Evolutionary conservation across 2,797 vertebrate species (phyloP).

Genomic region (Lacerta agilis): DNA sequence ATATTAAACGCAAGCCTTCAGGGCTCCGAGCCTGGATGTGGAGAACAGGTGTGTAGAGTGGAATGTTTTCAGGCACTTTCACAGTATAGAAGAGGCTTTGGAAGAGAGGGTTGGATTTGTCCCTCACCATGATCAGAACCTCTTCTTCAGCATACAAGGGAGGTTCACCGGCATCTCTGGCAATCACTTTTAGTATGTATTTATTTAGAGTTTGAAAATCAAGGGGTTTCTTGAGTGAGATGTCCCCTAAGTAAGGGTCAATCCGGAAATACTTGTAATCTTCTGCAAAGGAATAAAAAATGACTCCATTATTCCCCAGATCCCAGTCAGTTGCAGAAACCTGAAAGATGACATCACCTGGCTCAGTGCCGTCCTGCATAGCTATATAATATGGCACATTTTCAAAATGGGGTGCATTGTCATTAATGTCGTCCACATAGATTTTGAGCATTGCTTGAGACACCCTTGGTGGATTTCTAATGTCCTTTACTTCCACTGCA

Average conservation of each 20-base stretch:
- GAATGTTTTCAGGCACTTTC: conserved; percentile 92
- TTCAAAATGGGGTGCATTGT: conserved; percentile 89
- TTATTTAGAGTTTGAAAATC: conserved; percentile 93
- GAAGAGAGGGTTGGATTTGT: conserved; percentile 93
- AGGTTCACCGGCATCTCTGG: conserved; percentile 86
- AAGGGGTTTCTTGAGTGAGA: conserved; percentile 91
- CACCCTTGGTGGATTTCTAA: conserved; percentile 83
- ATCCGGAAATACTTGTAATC: conserved; percentile 91
- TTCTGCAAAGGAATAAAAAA: conserved; percentile 88
- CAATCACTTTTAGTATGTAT: conserved; percentile 87
- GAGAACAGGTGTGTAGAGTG: conserved; percentile 89
- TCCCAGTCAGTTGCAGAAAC: conserved; percentile 89
- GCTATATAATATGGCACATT: conserved; percentile 89
- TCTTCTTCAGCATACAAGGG: conserved; percentile 80
- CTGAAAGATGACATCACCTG: conserved; percentile 94
- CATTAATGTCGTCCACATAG: conserved; percentile 91
- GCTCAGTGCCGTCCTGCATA: conserved; percentile 89
- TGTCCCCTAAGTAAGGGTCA: conserved; percentile 90
- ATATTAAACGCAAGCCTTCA: conserved; percentile 93
- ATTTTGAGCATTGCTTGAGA: conserved; percentile 87
- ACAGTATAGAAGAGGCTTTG: conserved; percentile 91
- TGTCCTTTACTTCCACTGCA: conserved; percentile 88
- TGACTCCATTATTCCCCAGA: conserved; percentile 84
- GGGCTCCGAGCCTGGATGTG: conserved; percentile 96
- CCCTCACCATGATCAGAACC: conserved; percentile 89